Conservation (phyloP, 2,113 vertebrate genomes). For the Lathamus discolor region DNA sequence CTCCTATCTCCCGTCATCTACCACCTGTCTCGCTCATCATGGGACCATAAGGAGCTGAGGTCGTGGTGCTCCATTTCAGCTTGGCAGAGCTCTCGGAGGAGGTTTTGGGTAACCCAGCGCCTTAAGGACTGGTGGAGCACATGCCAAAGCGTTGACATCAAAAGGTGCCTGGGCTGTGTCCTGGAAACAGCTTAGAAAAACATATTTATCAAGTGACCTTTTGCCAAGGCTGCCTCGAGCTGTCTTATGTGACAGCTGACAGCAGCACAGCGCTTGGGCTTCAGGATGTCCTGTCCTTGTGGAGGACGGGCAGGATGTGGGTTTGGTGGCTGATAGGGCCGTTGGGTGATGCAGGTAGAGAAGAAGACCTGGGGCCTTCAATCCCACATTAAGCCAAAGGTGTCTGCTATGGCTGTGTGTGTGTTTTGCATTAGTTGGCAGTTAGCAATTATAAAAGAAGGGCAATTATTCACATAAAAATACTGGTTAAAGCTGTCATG, state of each 20-base stretch:
- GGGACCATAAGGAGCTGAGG: neutral
- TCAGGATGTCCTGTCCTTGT: neutral
- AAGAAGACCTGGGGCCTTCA: neutral
- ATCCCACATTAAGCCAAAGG: neutral
- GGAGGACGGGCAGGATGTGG: neutral
- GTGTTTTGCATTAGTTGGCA: neutral
- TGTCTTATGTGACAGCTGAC: neutral
- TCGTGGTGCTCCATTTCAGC: neutral
- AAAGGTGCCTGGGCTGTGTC: constrained; percentile 12
- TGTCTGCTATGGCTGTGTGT: no score
- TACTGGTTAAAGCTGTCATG: neutral
- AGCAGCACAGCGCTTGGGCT: neutral
- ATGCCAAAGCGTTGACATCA: neutral
- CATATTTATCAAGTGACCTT: constrained; percentile 64
- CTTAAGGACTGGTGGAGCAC: neutral
- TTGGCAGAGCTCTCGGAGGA: neutral
- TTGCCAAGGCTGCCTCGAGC: neutral
- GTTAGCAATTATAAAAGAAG: neutral
- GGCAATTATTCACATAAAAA: neutral
- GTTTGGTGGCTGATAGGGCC: neutral
- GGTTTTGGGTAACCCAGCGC: constrained; percentile 41
- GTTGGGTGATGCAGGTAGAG: neutral
- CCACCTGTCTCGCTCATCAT: neutral
- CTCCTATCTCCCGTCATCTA: neutral
- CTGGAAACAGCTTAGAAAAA: neutral